These are phyloP conservation scores for Neoaliturus tenellus DNA, from an alignment of 2,888 invertebrate species.

Conservation along the genomic window DNA sequence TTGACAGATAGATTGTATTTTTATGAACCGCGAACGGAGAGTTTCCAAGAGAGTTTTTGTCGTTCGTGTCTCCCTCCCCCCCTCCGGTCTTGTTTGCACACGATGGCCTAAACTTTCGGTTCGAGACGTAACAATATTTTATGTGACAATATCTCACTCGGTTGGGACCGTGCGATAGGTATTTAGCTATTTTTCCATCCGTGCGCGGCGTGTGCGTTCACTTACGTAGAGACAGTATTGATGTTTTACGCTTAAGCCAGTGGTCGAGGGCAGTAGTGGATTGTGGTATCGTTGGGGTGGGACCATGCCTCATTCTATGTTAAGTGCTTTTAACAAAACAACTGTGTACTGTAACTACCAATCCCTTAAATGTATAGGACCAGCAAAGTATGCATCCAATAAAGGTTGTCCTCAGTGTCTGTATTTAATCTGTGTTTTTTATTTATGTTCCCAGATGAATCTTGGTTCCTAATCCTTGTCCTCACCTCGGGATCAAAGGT, in stretches of 20 bases:
- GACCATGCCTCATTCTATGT: conserved; percentile 54
- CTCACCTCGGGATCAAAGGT: background rate
- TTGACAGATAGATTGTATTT: conserved; percentile 54
- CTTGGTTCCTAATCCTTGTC: background rate
- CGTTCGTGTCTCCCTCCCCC: background rate
- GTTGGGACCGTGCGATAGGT: background rate
- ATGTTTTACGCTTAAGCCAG: conserved; percentile 28
- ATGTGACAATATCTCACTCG: conserved; percentile 47
- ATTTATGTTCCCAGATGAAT: conserved; percentile 46
- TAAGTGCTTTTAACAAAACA: conserved; percentile 63
- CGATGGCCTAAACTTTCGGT: conserved; percentile 53
- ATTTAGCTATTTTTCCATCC: background rate
- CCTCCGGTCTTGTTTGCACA: background rate
- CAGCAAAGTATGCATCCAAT: conserved; percentile 75
- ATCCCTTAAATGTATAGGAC: conserved; percentile 71
- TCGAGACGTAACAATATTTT: conserved; percentile 45
- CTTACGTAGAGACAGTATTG: background rate
- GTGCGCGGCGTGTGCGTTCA: background rate
- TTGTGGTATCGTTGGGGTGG: conserved; percentile 30
- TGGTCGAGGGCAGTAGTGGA: conserved; percentile 21
- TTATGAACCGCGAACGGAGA: conserved; percentile 32
- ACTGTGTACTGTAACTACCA: conserved; percentile 55
- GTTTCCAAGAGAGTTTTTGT: conserved; percentile 1
- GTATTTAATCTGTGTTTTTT: conserved; percentile 43
- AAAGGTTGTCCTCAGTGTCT: conserved; percentile 75